Conservation (phyloP, 2,797 vertebrate species). For the Anas bahamensis region DNA sequence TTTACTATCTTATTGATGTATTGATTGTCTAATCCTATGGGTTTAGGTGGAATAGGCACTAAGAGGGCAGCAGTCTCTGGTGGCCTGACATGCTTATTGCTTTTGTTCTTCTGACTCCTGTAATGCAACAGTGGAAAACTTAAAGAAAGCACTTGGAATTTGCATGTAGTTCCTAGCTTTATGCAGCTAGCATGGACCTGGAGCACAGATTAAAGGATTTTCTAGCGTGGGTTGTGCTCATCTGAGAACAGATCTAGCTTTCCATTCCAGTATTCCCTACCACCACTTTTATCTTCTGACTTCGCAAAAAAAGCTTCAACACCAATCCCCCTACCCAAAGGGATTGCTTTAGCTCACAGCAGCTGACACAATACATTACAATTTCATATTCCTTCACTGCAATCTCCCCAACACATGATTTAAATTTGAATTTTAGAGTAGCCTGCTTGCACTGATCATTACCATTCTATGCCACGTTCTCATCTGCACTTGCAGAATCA, state of each 20-base stretch:
- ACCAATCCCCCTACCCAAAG: slow-evolving; percentile 3
- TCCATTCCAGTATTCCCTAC: neutral
- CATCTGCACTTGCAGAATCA: slow-evolving; percentile 4
- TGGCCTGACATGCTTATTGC: neutral
- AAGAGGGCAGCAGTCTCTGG: neutral
- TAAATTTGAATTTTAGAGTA: neutral
- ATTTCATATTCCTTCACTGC: neutral
- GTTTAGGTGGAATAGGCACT: neutral
- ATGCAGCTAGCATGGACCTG: neutral
- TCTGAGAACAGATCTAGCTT: neutral
- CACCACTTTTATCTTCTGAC: slow-evolving; percentile 40
- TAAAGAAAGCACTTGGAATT: neutral
- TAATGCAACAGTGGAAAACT: neutral
- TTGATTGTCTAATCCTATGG: neutral
- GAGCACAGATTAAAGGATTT: neutral
- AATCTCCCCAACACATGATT: slow-evolving; percentile 29
- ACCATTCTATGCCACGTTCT: neutral
- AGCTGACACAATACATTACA: slow-evolving; percentile 16
- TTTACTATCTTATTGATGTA: neutral
- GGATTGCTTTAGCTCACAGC: slow-evolving; percentile 31
- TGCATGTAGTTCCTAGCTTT: neutral
- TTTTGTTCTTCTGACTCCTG: neutral
- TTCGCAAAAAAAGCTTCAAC: slow-evolving; percentile 32
- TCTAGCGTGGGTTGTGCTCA: neutral
- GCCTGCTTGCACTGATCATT: neutral